Evolutionary conservation across 2,888 invertebrate species (phyloP).

Genomic region (Rhorus exstirpatorius): DNA sequence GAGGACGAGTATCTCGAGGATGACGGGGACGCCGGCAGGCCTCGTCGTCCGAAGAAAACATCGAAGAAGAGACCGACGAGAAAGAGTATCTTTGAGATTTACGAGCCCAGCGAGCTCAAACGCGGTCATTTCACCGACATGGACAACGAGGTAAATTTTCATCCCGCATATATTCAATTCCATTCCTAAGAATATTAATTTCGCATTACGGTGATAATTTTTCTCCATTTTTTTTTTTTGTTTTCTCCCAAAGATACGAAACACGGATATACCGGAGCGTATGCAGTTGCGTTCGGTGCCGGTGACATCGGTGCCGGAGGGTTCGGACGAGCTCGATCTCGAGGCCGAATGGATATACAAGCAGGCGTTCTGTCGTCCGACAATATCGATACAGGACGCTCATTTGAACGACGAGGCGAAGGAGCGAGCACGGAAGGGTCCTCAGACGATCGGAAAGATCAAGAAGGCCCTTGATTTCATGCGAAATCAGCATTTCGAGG

Average conservation of each 20-base stretch:
- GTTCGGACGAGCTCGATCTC: conserved; percentile 94
- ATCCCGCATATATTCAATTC: not conserved
- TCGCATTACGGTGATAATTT: not conserved
- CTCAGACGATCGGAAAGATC: conserved; percentile 93
- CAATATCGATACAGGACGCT: conserved; percentile 92
- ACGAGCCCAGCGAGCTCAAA: conserved; percentile 98
- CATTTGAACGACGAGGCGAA: conserved; percentile 86
- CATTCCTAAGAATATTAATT: not conserved
- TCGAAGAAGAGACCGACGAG: conserved; percentile 91
- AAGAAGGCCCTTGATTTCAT: conserved; percentile 97
- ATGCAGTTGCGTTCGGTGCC: conserved; percentile 96
- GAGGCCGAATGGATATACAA: conserved; percentile 99
- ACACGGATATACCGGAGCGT: conserved; percentile 94
- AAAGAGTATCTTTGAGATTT: conserved; percentile 95
- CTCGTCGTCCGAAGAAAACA: conserved; percentile 89
- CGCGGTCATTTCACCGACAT: conserved; percentile 96
- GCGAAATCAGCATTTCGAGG: conserved; percentile 96
- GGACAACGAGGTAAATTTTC: conserved; percentile 89
- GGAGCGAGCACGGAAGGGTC: conserved; percentile 88
- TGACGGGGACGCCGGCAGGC: conserved; percentile 35
- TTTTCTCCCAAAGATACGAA: conserved; percentile 88
- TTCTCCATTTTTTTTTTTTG: conserved; percentile 71
- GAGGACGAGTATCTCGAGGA: conserved; percentile 59
- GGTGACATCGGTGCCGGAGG: conserved; percentile 92
- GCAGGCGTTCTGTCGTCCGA: conserved; percentile 94